Percentiles rank a stretch among this genome's conserved stretches.
phyloP scores from a whole-genome alignment of 2,113 vertebrate species.

The Fulmarus glacialis region DNA sequence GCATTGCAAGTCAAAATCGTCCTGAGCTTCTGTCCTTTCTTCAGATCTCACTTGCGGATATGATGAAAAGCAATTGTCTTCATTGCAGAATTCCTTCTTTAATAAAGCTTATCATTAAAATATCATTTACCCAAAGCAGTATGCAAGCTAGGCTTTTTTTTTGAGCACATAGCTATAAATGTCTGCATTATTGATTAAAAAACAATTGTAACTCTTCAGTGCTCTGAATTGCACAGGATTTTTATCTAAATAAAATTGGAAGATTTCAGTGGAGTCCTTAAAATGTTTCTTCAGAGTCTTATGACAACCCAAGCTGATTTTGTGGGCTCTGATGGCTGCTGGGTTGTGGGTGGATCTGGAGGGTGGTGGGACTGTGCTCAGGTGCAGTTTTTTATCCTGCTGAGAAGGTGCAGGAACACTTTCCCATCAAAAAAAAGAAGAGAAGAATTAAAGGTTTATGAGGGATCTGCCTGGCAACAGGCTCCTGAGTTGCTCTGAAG shows the following conservation, averaged over 20 bases:
- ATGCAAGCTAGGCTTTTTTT: accelerated
- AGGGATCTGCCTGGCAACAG: not conserved
- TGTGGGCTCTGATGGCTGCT: accelerated
- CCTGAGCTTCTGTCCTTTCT: not conserved
- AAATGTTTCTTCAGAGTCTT: not conserved
- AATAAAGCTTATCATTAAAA: not conserved
- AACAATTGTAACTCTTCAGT: not conserved
- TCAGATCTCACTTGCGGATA: not conserved
- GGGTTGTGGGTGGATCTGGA: not conserved
- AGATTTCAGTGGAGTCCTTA: not conserved
- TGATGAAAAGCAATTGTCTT: not conserved
- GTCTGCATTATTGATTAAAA: not conserved
- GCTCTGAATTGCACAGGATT: not conserved
- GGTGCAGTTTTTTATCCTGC: not conserved
- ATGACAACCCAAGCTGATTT: not conserved
- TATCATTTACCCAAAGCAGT: accelerated
- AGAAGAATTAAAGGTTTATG: not conserved
- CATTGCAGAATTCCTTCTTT: not conserved
- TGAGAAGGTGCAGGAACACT: not conserved
- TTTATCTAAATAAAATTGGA: not conserved
- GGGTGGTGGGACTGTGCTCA: not conserved
- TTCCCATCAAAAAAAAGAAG: too few relatives aligned
- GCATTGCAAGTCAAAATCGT: not conserved
- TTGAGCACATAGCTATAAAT: accelerated
- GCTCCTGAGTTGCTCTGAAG: not conserved